phyloP scores from a whole-genome alignment of 2,888 invertebrate species.

The Saturnia pavonia region DNA sequence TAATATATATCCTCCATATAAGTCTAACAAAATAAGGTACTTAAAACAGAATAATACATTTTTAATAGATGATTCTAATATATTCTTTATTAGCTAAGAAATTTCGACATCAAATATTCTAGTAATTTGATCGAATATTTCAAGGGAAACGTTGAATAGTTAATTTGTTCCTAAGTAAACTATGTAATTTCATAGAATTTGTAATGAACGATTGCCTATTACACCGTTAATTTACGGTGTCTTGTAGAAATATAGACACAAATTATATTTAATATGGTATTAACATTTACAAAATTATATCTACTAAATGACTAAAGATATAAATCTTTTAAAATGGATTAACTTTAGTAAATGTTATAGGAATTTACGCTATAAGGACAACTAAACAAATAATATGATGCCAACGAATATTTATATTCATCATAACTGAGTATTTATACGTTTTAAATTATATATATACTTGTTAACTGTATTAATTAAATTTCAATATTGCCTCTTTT shows the following conservation, averaged over 20 bases:
- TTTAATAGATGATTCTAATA: background rate
- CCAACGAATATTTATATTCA: background rate
- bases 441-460: too few species aligned
- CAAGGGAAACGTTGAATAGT: conserved; percentile 29
- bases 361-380: too few species aligned
- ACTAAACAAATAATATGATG: background rate
- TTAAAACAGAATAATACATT: background rate
- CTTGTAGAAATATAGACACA: background rate
- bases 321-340: background rate
- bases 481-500: too few species aligned
- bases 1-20: background rate
- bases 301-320: background rate
- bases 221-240: background rate
- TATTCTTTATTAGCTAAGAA: conserved; percentile 12
- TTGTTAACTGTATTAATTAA: too few species aligned
- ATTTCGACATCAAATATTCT: conserved; percentile 30
- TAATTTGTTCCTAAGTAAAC: conserved; percentile 32
- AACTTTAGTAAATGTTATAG: too few species aligned
- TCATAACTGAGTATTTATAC: too few species aligned
- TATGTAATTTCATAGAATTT: conserved; percentile 28
- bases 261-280: background rate
- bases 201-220: conserved; percentile 22
- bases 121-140: conserved; percentile 31
- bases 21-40: background rate
- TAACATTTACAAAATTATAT: background rate